Percentiles rank a stretch among this genome's conserved stretches.
These are phyloP conservation scores for Eonycteris spelaea DNA, from an alignment of 2,113 vertebrate species.

Conservation along the genomic window DNA sequence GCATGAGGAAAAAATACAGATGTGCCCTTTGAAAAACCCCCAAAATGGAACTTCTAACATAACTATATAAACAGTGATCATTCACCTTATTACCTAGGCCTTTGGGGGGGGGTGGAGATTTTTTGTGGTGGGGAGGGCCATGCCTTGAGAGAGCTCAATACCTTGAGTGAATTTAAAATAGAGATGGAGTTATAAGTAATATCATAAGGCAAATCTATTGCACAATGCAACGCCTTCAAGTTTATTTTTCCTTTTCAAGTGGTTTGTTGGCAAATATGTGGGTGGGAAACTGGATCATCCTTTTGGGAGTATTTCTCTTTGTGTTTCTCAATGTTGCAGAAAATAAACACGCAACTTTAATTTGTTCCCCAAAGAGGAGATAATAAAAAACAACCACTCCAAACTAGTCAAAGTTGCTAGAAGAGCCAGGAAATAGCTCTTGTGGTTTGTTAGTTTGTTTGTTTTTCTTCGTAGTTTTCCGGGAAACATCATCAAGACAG, in stretches of 20 bases:
- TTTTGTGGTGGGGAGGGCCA: neutral
- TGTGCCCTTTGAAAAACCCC: neutral
- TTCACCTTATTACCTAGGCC: neutral
- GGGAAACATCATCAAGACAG: conserved; percentile 22
- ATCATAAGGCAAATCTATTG: neutral
- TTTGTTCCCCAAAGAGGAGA: conserved; percentile 55
- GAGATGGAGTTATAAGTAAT: conserved; percentile 1
- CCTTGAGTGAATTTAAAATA: neutral
- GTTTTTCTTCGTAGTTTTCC: conserved; percentile 25
- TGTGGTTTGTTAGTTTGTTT: conserved; percentile 26
- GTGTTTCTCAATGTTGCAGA: conserved; percentile 46
- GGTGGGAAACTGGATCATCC: neutral
- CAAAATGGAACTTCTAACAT: neutral
- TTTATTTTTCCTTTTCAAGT: conserved; percentile 42
- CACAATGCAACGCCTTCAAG: neutral
- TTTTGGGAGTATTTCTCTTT: conserved; percentile 13
- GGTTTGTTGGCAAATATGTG: conserved; percentile 46
- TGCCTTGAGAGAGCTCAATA: neutral
- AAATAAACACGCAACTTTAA: conserved; percentile 60
- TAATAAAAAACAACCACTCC: conserved; percentile 44
- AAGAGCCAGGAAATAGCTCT: conserved; percentile 33
- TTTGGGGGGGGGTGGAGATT: neutral
- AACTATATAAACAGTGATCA: neutral
- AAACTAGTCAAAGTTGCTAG: conserved; percentile 26
- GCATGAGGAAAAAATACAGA: neutral